A percentile compares a stretch with the other conserved stretches of the same genome.
Evolutionary conservation across 2,113 vertebrate species (phyloP).

Genomic region (Gobio gobio): DNA sequence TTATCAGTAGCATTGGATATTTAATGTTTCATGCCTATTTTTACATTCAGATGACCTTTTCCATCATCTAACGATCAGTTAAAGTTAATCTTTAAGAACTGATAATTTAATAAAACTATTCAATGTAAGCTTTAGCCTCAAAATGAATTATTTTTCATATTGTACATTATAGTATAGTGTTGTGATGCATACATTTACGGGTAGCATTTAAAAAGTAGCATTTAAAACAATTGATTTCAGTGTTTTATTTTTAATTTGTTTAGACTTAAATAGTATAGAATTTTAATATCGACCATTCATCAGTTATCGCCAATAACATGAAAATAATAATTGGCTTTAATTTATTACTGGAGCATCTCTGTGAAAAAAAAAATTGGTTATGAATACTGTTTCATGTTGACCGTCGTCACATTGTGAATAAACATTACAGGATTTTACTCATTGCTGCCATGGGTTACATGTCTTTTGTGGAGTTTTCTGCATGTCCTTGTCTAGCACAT

Average conservation of each 20-base stretch:
- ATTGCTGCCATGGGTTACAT: background rate
- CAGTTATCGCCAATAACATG: background rate
- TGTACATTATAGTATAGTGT: background rate
- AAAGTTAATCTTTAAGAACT: background rate
- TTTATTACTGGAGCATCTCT: background rate
- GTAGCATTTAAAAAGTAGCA: background rate
- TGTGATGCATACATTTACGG: background rate
- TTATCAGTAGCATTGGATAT: background rate
- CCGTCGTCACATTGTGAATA: background rate
- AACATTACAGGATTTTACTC: background rate
- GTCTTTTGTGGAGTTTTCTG: background rate
- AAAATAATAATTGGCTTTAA: background rate
- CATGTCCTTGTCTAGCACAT: background rate
- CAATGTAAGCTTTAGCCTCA: background rate
- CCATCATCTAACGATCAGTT: background rate
- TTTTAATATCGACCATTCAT: background rate
- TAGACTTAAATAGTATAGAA: background rate
- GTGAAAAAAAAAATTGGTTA: background rate
- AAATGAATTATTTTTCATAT: background rate
- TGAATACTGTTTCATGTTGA: background rate
- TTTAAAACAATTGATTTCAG: background rate
- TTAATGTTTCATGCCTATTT: background rate
- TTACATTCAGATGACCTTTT: background rate
- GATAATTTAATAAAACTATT: background rate
- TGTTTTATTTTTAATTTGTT: background rate